A percentile compares a stretch with the other conserved stretches of the same genome.
Evolutionary conservation across 1,140 invertebrate genomes (phyloP).

Genomic region (Dinoponera quadriceps): DNA sequence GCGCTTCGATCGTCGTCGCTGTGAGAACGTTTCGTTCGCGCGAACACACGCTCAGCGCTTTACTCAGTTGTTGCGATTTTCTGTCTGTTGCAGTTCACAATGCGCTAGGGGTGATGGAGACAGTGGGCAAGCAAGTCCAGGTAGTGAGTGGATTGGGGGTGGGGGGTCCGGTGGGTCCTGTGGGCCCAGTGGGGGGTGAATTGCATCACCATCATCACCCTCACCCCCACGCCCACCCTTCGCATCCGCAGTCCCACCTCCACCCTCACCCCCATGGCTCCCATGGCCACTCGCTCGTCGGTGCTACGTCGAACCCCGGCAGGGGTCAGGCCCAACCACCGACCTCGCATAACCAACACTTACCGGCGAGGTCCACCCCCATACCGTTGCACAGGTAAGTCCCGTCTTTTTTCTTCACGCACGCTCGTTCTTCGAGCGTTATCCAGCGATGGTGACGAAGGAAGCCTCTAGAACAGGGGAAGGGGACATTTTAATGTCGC

Average conservation of each 20-base stretch:
- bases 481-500: no score
- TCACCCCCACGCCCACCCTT: conserved; percentile 80
- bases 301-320: conserved; percentile 80
- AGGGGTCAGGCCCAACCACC: conserved; percentile 83
- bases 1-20: no score
- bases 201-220: conserved; percentile 84
- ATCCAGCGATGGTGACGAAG: no score
- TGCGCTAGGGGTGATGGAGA: conserved; percentile 85
- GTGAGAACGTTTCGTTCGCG: no score
- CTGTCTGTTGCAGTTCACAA: conserved; percentile 82
- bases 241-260: conserved; percentile 83
- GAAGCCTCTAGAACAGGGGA: no score
- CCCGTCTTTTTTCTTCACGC: not conserved
- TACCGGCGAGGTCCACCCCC: conserved; percentile 83
- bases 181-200: conserved; percentile 80
- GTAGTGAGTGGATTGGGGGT: conserved; percentile 84
- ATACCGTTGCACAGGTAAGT: conserved; percentile 82
- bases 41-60: not conserved
- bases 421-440: no score
- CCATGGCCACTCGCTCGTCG: conserved; percentile 82
- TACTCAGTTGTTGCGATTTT: not conserved
- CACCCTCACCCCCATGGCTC: conserved; percentile 80
- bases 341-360: conserved; percentile 83
- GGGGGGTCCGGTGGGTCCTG: conserved; percentile 82
- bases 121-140: conserved; percentile 85